Evolutionary conservation across 2,888 invertebrate genomes (phyloP), one percentile per base, ranked within the genome.

Genomic region (Rapana venosa): DNA sequence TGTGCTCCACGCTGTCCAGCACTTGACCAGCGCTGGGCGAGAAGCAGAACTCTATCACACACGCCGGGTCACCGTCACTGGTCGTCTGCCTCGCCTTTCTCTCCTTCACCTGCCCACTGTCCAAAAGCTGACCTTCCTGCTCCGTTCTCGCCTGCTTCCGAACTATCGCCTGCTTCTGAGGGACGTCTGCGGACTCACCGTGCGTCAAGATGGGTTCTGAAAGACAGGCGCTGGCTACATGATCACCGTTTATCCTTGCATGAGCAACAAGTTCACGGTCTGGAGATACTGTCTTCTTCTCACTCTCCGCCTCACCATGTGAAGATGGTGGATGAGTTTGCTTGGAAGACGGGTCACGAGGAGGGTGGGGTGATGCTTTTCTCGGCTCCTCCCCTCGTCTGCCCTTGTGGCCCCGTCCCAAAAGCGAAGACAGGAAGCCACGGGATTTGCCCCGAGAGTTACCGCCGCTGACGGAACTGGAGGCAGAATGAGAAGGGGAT

Each of bases 361-460:
- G 26, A 2, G 35, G 26, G 30, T n/a, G 61, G n/a, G 5, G 74
- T 22, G 35, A 0, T 35, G 70, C 13, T 36, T 74, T 87, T 26
- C 61, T 70, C 20, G 74, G 36, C 36, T n/a, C 15, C 22, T n/a
- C 74, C 13, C 74, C 87, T 32, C 47, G 32, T 36, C 87, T 32
- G 20, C 74, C 87, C 35, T 74, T 87, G 74, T 35, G 35, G 8
- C 87, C 87, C 36, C 87, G 87, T 30, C 36, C 87, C 74, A 70
- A 22, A n/a, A 87, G 74, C 36, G 87, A 87, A 26, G 74, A 35
- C 26, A 87, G 87, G 22, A 87, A 74, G 47, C 87, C 87, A 4
- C 87, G 87, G 8, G 87, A 22, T n/a, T 87, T 87, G 87, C 35
- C n/a, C 26, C 61, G 61, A 35, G 61, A 17, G 35, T 2, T 47